Percentiles rank a stretch among this genome's conserved stretches.
Conservation (phyloP, 2,797 vertebrate species). For the Crocodylus rhombifer region DNA sequence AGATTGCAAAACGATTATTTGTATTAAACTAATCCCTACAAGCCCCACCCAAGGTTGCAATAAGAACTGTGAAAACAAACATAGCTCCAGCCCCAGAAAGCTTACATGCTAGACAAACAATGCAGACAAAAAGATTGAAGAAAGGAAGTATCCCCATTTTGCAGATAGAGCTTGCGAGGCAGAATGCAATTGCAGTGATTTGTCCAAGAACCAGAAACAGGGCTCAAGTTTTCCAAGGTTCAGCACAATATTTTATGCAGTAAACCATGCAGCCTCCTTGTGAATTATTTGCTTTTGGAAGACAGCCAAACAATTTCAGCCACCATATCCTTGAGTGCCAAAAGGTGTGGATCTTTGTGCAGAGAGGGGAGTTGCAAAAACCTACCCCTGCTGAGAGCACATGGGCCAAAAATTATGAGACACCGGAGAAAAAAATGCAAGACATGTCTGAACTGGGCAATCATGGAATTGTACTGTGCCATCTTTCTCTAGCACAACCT, state of each 20-base stretch:
- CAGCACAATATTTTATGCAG: background rate
- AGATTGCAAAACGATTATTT: background rate
- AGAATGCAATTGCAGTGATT: background rate
- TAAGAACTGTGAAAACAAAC: background rate
- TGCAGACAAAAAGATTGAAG: background rate
- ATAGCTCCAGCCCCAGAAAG: background rate
- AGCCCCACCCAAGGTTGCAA: background rate
- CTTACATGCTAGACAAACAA: background rate
- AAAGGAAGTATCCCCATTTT: background rate
- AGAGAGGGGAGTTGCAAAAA: background rate
- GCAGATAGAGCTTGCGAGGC: background rate
- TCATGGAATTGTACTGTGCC: background rate
- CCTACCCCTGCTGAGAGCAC: background rate
- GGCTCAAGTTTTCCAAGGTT: background rate
- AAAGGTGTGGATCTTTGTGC: background rate
- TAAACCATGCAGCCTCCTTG: background rate
- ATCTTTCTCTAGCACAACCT: background rate
- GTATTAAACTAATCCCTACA: background rate
- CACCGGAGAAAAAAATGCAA: slow-evolving; percentile 8
- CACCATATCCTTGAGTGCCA: background rate
- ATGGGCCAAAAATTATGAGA: background rate
- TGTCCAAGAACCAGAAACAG: background rate
- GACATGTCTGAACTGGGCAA: slow-evolving; percentile 2
- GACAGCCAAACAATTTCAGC: background rate
- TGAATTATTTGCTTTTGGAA: background rate